phyloP scores from a whole-genome alignment of 2,888 invertebrate genomes.

The Sepioteuthis lessoniana region DNA sequence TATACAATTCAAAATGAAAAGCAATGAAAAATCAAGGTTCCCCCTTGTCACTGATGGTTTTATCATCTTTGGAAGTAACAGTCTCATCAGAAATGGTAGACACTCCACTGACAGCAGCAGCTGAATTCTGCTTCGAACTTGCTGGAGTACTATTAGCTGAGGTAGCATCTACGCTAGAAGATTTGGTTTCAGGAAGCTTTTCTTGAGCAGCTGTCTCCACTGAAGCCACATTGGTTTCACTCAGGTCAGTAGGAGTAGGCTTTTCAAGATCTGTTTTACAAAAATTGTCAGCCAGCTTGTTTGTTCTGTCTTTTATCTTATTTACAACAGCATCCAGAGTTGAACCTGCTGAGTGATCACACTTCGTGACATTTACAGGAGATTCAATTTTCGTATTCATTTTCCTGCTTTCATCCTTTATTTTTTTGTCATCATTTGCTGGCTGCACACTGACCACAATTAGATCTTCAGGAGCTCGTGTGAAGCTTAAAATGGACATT shows the following conservation, averaged over 20 bases:
- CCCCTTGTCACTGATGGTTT: neutral
- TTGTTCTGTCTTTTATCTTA: neutral
- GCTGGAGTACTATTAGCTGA: neutral
- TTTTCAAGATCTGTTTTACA: neutral
- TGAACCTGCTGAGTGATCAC: neutral
- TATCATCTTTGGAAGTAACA: neutral
- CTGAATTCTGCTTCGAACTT: neutral
- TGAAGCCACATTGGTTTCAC: neutral
- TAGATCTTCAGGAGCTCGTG: neutral
- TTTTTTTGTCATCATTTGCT: neutral
- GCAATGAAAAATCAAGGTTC: neutral
- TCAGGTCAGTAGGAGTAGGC: neutral
- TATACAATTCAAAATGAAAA: neutral
- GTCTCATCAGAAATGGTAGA: neutral
- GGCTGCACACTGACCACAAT: neutral
- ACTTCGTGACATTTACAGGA: neutral
- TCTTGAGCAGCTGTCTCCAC: neutral
- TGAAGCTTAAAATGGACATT: slow-evolving; percentile 38
- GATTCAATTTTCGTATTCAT: neutral
- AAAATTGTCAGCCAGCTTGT: neutral
- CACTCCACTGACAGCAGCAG: neutral
- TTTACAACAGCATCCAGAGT: neutral
- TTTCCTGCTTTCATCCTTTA: neutral
- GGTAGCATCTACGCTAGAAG: neutral
- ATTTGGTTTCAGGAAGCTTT: slow-evolving; percentile 33